Evolutionary conservation across 1,140 invertebrate species (phyloP).

Genomic region (Micrasema longulum): DNA sequence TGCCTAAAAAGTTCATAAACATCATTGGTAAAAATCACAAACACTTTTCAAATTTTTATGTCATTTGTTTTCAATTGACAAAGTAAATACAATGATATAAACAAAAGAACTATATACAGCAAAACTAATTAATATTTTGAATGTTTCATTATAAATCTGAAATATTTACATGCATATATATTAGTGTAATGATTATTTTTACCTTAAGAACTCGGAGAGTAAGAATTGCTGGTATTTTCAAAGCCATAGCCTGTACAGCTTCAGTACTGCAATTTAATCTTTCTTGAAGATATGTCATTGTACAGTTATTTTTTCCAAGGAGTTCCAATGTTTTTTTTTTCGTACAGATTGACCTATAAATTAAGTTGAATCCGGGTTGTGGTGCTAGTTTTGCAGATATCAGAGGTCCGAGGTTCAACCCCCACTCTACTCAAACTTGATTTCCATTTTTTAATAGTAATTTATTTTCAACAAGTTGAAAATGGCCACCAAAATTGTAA

Average conservation of each 20-base stretch:
- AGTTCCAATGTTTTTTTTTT: conserved; percentile 61
- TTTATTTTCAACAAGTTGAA: too few relatives aligned
- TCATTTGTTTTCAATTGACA: too few relatives aligned
- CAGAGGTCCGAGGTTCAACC: too few relatives aligned
- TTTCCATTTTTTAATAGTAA: too few relatives aligned
- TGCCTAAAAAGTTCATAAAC: conserved; percentile 57
- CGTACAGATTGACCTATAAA: conserved; percentile 60
- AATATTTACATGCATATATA: background rate
- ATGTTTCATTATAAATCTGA: background rate
- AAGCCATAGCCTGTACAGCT: conserved; percentile 60
- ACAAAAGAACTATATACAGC: background rate
- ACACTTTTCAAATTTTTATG: too few relatives aligned
- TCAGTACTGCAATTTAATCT: conserved; percentile 60
- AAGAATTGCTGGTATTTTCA: conserved; percentile 60
- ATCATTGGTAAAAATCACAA: background rate
- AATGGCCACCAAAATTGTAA: too few relatives aligned
- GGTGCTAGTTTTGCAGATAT: too few relatives aligned
- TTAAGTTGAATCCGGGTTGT: too few relatives aligned
- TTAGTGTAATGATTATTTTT: conserved; percentile 4
- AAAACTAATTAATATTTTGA: background rate
- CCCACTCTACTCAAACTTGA: too few relatives aligned
- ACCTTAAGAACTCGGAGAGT: conserved; percentile 62
- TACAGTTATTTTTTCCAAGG: conserved; percentile 60
- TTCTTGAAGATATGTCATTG: conserved; percentile 61
- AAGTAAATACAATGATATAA: too few relatives aligned